These are phyloP conservation scores for Portunus trituberculatus DNA, from an alignment of 1,140 invertebrate genomes.

Conservation along the genomic window DNA sequence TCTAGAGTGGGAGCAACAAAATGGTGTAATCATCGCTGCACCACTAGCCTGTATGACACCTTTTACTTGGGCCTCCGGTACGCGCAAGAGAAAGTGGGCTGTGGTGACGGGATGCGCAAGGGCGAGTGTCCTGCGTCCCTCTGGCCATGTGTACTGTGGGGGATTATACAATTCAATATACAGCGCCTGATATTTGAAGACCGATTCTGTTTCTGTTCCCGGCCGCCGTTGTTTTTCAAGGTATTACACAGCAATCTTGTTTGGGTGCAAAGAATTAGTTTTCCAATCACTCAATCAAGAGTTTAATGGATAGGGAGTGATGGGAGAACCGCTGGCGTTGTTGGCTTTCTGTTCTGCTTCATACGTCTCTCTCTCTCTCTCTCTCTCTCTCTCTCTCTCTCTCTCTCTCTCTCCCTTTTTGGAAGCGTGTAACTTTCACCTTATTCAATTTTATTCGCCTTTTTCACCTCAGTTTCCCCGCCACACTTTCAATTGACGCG, in stretches of 20 bases:
- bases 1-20: slow-evolving; percentile 34
- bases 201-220: slow-evolving; percentile 21
- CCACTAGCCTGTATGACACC: slow-evolving; percentile 22
- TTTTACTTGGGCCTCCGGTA: neutral
- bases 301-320: slow-evolving; percentile 33
- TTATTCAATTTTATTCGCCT: too few species aligned
- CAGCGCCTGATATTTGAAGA: slow-evolving; percentile 46
- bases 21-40: slow-evolving; percentile 35
- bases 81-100: neutral
- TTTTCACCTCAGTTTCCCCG: too few species aligned
- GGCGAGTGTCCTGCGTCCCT: neutral
- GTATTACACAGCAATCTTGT: slow-evolving; percentile 52
- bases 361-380: too few species aligned
- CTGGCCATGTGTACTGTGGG: neutral
- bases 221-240: slow-evolving; percentile 13
- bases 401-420: too few species aligned
- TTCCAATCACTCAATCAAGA: slow-evolving; percentile 46
- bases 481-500: too few species aligned
- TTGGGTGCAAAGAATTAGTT: slow-evolving; percentile 47
- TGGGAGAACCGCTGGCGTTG: neutral
- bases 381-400: too few species aligned
- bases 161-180: slow-evolving; percentile 56
- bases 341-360: too few species aligned
- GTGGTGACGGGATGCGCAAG: neutral
- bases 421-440: too few species aligned